A percentile compares a stretch with the other conserved stretches of the same genome.
phyloP scores from a whole-genome alignment of 1,140 invertebrate genomes.

The Papilio helenus region DNA sequence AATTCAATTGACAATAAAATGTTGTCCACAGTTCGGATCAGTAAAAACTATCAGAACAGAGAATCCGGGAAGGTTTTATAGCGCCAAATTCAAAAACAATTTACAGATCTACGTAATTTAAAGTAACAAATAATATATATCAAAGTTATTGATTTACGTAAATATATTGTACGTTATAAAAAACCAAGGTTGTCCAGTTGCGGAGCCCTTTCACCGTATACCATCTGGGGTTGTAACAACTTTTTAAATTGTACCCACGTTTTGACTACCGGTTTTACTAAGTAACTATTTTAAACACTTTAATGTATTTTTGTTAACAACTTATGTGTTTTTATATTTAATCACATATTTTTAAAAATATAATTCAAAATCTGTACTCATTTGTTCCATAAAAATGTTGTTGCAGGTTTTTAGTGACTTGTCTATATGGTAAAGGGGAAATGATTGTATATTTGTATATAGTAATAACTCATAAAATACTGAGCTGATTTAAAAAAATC shows the following conservation, averaged over 20 bases:
- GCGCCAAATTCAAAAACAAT: background rate
- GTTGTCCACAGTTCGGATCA: too few relatives aligned
- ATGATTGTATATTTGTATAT: too few relatives aligned
- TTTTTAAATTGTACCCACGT: background rate
- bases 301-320: background rate
- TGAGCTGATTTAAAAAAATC: too few relatives aligned
- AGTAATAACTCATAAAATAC: too few relatives aligned
- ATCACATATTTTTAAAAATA: too few relatives aligned
- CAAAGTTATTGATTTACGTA: background rate
- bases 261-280: background rate
- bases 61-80: too few relatives aligned
- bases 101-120: background rate
- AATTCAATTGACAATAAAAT: too few relatives aligned
- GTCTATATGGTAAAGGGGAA: too few relatives aligned
- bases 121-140: background rate
- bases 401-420: too few relatives aligned
- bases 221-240: background rate
- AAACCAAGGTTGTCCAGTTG: constrained; percentile 1
- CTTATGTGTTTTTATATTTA: background rate
- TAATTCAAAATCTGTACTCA: too few relatives aligned
- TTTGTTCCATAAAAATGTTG: too few relatives aligned
- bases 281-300: background rate
- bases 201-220: background rate
- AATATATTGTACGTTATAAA: background rate
- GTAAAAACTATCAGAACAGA: too few relatives aligned